Evolutionary conservation across 2,113 vertebrate genomes (phyloP).

Genomic region (Dromaius novaehollandiae): DNA sequence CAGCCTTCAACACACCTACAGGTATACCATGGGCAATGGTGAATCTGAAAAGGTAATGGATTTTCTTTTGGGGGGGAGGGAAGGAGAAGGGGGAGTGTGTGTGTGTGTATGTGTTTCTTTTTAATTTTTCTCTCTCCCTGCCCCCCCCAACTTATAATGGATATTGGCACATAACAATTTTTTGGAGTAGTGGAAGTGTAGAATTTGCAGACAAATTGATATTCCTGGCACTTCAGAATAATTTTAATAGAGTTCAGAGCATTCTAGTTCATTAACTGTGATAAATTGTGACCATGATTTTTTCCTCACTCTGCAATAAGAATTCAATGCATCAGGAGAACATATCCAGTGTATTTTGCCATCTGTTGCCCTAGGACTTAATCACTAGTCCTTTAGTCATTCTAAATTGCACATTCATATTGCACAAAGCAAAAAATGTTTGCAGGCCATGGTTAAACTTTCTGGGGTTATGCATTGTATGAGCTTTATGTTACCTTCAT

Average conservation of each 20-base stretch:
- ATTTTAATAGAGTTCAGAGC: neutral
- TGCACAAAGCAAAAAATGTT: neutral
- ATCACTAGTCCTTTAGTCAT: neutral
- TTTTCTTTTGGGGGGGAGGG: slow-evolving; percentile 1
- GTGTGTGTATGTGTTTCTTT: neutral
- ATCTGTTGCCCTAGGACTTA: neutral
- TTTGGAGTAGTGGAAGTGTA: neutral
- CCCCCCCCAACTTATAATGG: neutral
- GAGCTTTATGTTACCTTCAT: neutral
- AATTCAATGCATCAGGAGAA: neutral
- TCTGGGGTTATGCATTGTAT: neutral
- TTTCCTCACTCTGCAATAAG: neutral
- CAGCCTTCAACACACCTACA: slow-evolving; percentile 97
- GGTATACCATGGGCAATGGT: slow-evolving; percentile 99
- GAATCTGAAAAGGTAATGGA: slow-evolving; percentile 94
- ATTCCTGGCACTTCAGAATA: neutral
- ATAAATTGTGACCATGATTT: neutral
- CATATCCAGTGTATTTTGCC: neutral
- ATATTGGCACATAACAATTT: neutral
- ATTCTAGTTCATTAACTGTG: neutral
- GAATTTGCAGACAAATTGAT: neutral
- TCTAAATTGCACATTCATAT: neutral
- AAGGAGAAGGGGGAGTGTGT: neutral
- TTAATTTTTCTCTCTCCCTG: neutral
- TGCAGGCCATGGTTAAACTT: neutral